Evolutionary conservation across 2,113 vertebrate genomes (phyloP).

Genomic region (Phocoena phocoena): DNA sequence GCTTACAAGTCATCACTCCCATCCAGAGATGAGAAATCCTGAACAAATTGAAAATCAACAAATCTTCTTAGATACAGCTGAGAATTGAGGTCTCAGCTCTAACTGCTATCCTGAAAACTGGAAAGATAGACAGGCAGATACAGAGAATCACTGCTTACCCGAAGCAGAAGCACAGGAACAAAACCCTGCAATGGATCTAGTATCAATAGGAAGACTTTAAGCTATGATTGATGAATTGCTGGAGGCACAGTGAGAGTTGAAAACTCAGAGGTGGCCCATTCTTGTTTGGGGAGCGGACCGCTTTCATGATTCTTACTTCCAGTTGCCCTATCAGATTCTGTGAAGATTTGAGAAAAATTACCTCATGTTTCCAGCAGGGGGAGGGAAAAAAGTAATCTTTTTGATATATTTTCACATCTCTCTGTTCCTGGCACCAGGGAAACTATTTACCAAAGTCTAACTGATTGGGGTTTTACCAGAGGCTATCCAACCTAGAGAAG

Average conservation of each 20-base stretch:
- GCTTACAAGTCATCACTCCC: neutral
- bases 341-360: neutral
- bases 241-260: neutral
- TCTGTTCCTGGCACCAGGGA: neutral
- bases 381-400: neutral
- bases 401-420: neutral
- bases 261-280: neutral
- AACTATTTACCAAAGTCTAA: neutral
- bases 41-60: neutral
- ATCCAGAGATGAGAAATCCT: neutral
- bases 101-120: neutral
- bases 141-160: neutral
- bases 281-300: fast-evolving
- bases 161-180: neutral
- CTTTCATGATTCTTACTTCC: neutral
- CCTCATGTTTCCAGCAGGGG: neutral
- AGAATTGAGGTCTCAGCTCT: neutral
- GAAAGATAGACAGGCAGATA: neutral
- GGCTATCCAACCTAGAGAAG: neutral
- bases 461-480: neutral
- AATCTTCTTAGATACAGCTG: neutral
- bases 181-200: neutral
- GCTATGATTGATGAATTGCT: neutral
- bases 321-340: neutral
- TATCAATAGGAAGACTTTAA: neutral